A percentile compares a stretch with the other conserved stretches of the same genome.
Conservation (phyloP, 1,140 invertebrate species). For the Hirudo medicinalis region DNA sequence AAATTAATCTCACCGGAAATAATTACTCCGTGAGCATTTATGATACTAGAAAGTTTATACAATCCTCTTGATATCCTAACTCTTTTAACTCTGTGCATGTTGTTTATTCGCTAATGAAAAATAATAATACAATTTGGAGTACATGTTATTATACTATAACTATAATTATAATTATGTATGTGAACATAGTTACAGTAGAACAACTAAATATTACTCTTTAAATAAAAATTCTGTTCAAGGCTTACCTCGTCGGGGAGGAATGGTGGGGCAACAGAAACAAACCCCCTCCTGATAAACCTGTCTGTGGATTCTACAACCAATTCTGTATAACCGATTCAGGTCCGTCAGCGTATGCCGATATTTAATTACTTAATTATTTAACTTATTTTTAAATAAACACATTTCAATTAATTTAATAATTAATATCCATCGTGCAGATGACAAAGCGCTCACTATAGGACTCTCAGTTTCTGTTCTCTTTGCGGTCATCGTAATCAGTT, state of each 20-base stretch:
- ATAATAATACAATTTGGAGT: no score
- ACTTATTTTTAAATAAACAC: neutral
- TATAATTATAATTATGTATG: no score
- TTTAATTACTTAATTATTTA: neutral
- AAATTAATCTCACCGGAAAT: neutral
- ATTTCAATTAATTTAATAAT: neutral
- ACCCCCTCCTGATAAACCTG: constrained; percentile 26
- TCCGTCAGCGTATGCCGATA: neutral
- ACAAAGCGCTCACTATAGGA: neutral
- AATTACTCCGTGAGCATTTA: no score
- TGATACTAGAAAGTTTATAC: no score
- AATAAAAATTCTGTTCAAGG: neutral
- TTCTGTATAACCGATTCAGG: constrained; percentile 23
- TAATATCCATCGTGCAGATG: neutral
- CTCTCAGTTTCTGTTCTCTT: neutral
- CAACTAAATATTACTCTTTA: neutral
- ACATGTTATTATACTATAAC: no score
- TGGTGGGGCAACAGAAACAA: constrained; percentile 25
- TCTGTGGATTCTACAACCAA: constrained; percentile 28
- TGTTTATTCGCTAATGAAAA: no score
- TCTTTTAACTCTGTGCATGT: no score
- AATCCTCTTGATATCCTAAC: no score
- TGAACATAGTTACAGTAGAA: no score
- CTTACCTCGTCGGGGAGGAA: neutral
- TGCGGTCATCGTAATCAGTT: no score